Evolutionary conservation across 2,888 invertebrate genomes (phyloP).

Genomic region (Fissipunctia ypsillon): DNA sequence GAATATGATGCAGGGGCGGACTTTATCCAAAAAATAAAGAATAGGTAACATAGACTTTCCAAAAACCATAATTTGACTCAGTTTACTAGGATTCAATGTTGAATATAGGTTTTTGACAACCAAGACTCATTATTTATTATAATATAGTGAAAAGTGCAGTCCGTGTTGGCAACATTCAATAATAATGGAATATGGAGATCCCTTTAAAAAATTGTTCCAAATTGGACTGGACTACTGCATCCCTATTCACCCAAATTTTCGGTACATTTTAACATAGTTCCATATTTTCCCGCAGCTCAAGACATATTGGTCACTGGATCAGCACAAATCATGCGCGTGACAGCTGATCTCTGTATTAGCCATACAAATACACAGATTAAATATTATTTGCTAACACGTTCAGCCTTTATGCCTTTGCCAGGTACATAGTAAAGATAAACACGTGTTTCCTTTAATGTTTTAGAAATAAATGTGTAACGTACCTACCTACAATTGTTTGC

Average conservation of each 20-base stretch:
- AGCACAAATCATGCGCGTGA: constrained; percentile 62
- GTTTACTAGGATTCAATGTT: no score
- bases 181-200: no score
- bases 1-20: background rate
- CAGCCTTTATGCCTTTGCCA: constrained; percentile 53
- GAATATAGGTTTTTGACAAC: background rate
- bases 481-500: constrained; percentile 14
- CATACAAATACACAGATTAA: constrained; percentile 54
- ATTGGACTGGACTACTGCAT: background rate
- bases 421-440: constrained; percentile 50
- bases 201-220: no score
- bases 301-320: background rate
- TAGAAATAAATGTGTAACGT: constrained; percentile 44
- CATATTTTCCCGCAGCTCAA: constrained; percentile 5
- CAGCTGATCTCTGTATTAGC: constrained; percentile 58
- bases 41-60: background rate
- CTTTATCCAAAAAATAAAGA: background rate
- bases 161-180: background rate
- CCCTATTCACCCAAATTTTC: background rate
- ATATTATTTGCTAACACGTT: constrained; percentile 53
- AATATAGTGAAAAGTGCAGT: background rate
- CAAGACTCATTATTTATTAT: background rate
- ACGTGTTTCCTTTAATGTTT: constrained; percentile 57
- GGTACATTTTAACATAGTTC: background rate
- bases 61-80: no score